Percentiles rank a stretch among this genome's conserved stretches.
Conservation (phyloP, 2,888 invertebrate species). For the Stramonita haemastoma region DNA sequence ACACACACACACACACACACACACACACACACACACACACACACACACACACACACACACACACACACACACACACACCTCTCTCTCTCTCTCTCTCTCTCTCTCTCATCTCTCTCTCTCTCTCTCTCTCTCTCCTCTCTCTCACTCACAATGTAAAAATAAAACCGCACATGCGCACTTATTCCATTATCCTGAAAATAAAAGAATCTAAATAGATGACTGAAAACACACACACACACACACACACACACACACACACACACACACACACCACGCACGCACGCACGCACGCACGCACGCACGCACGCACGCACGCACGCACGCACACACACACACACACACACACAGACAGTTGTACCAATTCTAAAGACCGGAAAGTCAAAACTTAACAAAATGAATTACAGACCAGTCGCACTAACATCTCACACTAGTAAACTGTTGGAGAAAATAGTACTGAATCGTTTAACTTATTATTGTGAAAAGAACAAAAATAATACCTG, state of each 20-base stretch:
- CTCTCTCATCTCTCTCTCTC: neutral
- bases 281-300: neutral
- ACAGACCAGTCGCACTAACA: no score
- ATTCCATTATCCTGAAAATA: no score
- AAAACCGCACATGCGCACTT: neutral
- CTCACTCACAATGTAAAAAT: neutral
- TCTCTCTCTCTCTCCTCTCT: neutral
- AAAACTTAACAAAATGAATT: no score
- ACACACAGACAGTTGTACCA: neutral
- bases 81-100: no score
- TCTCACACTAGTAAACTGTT: no score
- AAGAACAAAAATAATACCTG: neutral
- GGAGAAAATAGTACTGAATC: no score
- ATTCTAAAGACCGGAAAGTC: no score
- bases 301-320: neutral
- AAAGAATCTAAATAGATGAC: neutral
- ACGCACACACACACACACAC: conserved; percentile 2
- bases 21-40: no score
- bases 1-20: no score
- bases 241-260: conserved; percentile 28
- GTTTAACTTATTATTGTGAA: neutral
- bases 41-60: no score
- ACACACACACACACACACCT: neutral
- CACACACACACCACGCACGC: neutral
- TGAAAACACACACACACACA: neutral